Evolutionary conservation across 2,888 invertebrate genomes (phyloP).

Genomic region (Cylloceria caligata): DNA sequence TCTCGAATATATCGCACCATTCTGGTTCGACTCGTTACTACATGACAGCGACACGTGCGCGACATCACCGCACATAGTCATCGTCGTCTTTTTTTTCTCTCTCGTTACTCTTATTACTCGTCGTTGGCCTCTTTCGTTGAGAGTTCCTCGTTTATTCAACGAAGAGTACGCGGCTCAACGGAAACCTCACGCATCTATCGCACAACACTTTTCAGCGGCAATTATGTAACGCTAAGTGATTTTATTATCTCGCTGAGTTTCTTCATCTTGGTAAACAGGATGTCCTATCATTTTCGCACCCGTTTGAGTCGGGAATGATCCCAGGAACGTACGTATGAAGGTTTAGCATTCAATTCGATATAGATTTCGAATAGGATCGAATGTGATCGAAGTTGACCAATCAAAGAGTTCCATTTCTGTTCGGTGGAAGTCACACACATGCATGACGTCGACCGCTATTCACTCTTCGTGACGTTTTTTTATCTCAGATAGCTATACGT

Average conservation of each 20-base stretch:
- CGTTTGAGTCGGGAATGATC: too few species aligned
- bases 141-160: slow-evolving; percentile 51
- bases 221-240: slow-evolving; percentile 65
- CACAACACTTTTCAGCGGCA: slow-evolving; percentile 61
- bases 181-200: slow-evolving; percentile 40
- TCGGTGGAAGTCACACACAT: too few species aligned
- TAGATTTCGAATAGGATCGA: too few species aligned
- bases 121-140: slow-evolving; percentile 46
- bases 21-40: slow-evolving; percentile 66
- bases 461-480: too few species aligned
- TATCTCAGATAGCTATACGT: too few species aligned
- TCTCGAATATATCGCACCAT: slow-evolving; percentile 37
- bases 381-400: too few species aligned
- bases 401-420: too few species aligned
- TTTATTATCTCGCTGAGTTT: slow-evolving; percentile 60
- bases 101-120: slow-evolving; percentile 50
- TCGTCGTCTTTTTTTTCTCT: slow-evolving; percentile 48
- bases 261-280: slow-evolving; percentile 11
- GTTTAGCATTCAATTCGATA: too few species aligned
- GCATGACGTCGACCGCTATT: too few species aligned
- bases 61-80: slow-evolving; percentile 68
- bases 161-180: slow-evolving; percentile 38
- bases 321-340: too few species aligned
- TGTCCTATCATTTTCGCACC: too few species aligned
- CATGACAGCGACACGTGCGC: slow-evolving; percentile 72